Evolutionary conservation across 2,888 invertebrate species (phyloP).

Genomic region (Anticlea derivata): DNA sequence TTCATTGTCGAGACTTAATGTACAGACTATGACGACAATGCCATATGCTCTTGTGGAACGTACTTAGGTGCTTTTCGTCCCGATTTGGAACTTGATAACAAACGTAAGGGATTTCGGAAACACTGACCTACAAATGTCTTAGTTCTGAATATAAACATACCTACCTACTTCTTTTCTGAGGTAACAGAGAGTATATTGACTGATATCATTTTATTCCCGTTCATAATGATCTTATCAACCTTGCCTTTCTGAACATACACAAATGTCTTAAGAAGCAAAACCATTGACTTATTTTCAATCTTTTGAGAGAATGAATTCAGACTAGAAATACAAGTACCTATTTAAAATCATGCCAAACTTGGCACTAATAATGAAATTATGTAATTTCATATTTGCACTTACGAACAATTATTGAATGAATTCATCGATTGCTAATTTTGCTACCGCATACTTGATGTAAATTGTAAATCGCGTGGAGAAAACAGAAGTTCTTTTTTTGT

Average conservation of each 20-base stretch:
- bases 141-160: no score
- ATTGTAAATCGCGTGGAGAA: slow-evolving; percentile 41
- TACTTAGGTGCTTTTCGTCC: not conserved
- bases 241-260: no score
- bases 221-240: no score
- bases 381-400: slow-evolving; percentile 1
- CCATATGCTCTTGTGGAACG: slow-evolving; percentile 6
- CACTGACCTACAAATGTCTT: no score
- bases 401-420: slow-evolving; percentile 14
- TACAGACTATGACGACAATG: slow-evolving; percentile 20
- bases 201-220: no score
- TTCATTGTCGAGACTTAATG: slow-evolving; percentile 29
- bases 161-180: no score
- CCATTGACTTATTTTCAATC: no score
- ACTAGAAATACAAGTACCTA: not conserved
- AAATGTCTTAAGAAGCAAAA: no score
- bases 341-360: not conserved
- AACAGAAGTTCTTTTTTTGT: slow-evolving; percentile 36
- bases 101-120: not conserved
- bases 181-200: no score
- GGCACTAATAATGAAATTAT: slow-evolving; percentile 9
- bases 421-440: slow-evolving; percentile 14
- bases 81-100: slow-evolving; percentile 13
- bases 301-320: no score
- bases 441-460: slow-evolving; percentile 29